These are phyloP conservation scores for Fregata magnificens DNA, from an alignment of 2,113 vertebrate species.

Conservation along the genomic window DNA sequence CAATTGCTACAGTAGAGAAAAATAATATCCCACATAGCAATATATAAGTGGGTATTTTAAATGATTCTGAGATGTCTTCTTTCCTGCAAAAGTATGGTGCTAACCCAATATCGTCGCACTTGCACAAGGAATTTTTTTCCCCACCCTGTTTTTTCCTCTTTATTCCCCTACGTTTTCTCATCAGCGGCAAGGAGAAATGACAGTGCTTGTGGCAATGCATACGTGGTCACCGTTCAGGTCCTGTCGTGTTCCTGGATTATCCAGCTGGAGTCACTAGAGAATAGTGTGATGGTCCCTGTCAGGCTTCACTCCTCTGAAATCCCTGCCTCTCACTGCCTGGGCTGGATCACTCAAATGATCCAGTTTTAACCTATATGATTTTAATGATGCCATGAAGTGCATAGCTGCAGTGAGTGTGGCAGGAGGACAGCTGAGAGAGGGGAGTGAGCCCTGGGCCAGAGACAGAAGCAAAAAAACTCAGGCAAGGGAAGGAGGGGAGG, in stretches of 20 bases:
- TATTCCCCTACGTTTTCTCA: not conserved
- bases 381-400: not conserved
- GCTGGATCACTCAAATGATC: not conserved
- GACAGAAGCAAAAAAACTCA: not conserved
- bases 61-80: not conserved
- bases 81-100: not conserved
- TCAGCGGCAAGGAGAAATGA: not conserved
- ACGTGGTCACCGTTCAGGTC: accelerated
- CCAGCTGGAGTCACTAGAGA: not conserved
- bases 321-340: not conserved
- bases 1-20: not conserved
- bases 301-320: not conserved
- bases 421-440: not conserved
- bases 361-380: not conserved
- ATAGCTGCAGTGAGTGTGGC: not conserved
- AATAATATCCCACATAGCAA: not conserved
- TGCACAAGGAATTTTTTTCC: not conserved
- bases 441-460: not conserved
- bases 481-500: not conserved
- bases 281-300: not conserved
- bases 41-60: not conserved
- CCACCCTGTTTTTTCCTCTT: not conserved
- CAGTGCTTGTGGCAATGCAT: not conserved
- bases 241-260: not conserved
- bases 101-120: not conserved